phyloP scores from a whole-genome alignment of 2,797 vertebrate genomes.

The Glyptemys insculpta region DNA sequence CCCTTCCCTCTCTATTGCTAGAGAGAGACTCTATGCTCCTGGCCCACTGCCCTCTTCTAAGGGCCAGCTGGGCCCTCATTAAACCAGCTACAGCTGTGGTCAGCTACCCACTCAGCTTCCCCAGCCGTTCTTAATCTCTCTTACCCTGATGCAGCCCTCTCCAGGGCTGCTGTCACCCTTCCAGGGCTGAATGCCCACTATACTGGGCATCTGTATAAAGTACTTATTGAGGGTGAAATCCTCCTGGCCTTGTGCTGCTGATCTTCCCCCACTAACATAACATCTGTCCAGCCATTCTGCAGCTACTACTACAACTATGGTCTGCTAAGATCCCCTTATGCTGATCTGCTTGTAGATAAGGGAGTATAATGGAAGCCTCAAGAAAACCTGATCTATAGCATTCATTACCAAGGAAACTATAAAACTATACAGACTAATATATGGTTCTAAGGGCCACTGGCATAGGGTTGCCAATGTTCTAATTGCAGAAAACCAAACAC shows the following conservation, averaged over 20 bases:
- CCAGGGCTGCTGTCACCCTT: too few species aligned
- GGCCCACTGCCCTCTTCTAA: too few species aligned
- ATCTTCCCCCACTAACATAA: neutral
- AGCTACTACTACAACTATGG: neutral
- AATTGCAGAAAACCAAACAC: too few species aligned
- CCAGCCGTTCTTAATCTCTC: too few species aligned
- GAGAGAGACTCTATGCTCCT: too few species aligned
- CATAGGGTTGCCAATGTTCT: neutral
- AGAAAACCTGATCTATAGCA: neutral
- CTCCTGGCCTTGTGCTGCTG: neutral
- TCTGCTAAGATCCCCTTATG: constrained; percentile 19
- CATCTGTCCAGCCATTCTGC: constrained; percentile 27
- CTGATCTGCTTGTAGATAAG: neutral
- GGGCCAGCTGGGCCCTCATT: too few species aligned
- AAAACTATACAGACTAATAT: neutral
- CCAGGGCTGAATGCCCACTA: too few species aligned
- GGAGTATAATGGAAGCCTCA: neutral
- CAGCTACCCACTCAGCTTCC: too few species aligned
- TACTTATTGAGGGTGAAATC: neutral
- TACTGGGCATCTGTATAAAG: neutral
- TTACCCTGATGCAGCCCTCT: too few species aligned
- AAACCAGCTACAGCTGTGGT: too few species aligned
- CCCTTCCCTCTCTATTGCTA: too few species aligned
- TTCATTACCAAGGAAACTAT: too few species aligned
- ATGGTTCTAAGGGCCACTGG: neutral